These are phyloP conservation scores for Pissodes strobi DNA, from an alignment of 1,140 invertebrate species.

Conservation along the genomic window DNA sequence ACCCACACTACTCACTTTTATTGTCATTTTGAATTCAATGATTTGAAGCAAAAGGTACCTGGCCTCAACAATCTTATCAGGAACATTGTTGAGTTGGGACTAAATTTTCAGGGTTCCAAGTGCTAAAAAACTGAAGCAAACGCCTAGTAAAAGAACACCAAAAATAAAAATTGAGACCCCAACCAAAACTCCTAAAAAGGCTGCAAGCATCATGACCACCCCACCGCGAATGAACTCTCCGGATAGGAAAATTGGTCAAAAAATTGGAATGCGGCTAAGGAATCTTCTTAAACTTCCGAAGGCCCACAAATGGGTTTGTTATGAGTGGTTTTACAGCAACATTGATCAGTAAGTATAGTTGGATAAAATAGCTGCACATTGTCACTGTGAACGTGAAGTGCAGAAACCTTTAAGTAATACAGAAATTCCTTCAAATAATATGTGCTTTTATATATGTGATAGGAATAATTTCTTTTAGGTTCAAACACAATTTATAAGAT, in stretches of 20 bases:
- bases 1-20: no score
- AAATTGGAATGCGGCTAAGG: slow-evolving; percentile 85
- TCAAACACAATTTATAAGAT: no score
- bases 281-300: slow-evolving; percentile 98
- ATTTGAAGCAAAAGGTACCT: no score
- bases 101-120: slow-evolving; percentile 60
- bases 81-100: no score
- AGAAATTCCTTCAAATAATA: no score
- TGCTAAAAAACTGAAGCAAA: slow-evolving; percentile 62
- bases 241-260: slow-evolving; percentile 80
- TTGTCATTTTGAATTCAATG: no score
- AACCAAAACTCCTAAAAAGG: slow-evolving; percentile 53
- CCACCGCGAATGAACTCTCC: slow-evolving; percentile 61
- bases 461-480: no score
- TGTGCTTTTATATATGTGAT: no score
- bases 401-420: no score
- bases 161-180: slow-evolving; percentile 45
- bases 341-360: slow-evolving; percentile 76
- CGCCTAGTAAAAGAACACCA: slow-evolving; percentile 58
- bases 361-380: no score
- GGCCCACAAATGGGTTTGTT: slow-evolving; percentile 98
- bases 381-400: no score
- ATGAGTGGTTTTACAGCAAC: slow-evolving; percentile 99
- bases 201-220: slow-evolving; percentile 42
- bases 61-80: no score